Base-by-base conservation (phyloP, 2,888 invertebrate genomes). In the Schizaphis graminum region DNA sequence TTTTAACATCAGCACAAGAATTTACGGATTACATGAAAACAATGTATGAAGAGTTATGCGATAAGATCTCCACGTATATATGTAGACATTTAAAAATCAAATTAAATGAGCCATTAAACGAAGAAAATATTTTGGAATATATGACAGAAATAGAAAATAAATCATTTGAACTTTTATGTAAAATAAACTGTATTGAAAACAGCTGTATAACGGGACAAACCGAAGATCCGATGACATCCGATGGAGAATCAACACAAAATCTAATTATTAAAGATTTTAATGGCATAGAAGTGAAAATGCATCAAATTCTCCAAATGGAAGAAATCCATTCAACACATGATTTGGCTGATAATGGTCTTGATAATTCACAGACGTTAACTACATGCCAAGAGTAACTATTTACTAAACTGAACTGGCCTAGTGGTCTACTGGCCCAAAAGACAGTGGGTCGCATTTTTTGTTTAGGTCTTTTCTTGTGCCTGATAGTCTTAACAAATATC, bases 171-270 rank as follows among this genome's bases (percentile, higher is more conserved):
- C n/a, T 84, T 41, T 41, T 91, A 5, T 28, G 28, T 53, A 91
- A 84, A 84, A 21, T 91, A 24, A 84, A 84, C 16, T 49, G 67
- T 28, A 84, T 91, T 21, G 91, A 91, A 47, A 91, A 56, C 41
- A 53, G 91, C 28, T 91, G 77, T 41, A 26, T 84, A 7, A 84
- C 84, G 1, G 91, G 41, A 13, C 53, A 26, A 28, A 84, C 13
- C 16, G 91, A 91, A 28, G 91, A 91, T 28, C 41, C 84, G 16
- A 41, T 91, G 53, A 84, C 61, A 26, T 91, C 91, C 21, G 91
- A 91, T 28, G 91, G 53, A 8, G 91, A 91, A 41, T 91, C 91
- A 7, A 41, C 47, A 26, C 49, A 91, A 16, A 53, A 91, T 28
- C 47, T 91, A 28, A 84, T 84, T 13, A 84, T 35, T 16, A 91